Evolutionary conservation across 2,113 vertebrate genomes (phyloP).

Genomic region (Picathartes gymnocephalus): DNA sequence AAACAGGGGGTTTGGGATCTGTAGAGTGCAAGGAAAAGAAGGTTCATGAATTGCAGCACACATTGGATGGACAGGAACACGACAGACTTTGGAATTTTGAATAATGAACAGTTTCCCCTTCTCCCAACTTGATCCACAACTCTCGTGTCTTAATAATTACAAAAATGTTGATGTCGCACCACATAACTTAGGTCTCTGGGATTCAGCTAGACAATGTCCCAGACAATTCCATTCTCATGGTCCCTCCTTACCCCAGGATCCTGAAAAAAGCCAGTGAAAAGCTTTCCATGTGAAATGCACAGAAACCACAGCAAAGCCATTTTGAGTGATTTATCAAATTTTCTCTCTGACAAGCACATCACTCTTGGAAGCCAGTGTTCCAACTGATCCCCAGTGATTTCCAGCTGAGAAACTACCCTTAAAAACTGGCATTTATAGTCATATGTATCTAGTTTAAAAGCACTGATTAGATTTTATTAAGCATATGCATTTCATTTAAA

Average conservation of each 20-base stretch:
- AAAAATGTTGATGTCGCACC: neutral
- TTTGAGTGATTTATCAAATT: slow-evolving; percentile 48
- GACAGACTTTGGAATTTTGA: neutral
- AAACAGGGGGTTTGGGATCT: slow-evolving; percentile 92
- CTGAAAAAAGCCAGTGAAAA: slow-evolving; percentile 18
- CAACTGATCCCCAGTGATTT: slow-evolving; percentile 4
- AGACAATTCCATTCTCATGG: slow-evolving; percentile 65
- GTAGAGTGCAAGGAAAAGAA: neutral
- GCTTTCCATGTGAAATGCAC: slow-evolving; percentile 55
- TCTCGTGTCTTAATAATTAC: neutral
- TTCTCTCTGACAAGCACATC: slow-evolving; percentile 45
- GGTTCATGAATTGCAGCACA: neutral
- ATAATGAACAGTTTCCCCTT: neutral
- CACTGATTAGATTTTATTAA: slow-evolving; percentile 41
- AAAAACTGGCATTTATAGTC: slow-evolving; percentile 17
- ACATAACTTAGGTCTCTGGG: slow-evolving; percentile 27
- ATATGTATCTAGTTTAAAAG: slow-evolving; percentile 31
- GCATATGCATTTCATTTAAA: slow-evolving; percentile 42
- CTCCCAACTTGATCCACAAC: neutral
- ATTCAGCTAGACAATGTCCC: slow-evolving; percentile 41
- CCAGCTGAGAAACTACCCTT: slow-evolving; percentile 23
- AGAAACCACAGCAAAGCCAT: slow-evolving; percentile 64
- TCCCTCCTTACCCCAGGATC: slow-evolving; percentile 52
- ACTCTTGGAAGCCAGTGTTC: slow-evolving; percentile 7
- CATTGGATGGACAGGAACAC: neutral